These are phyloP conservation scores for Netelia inedita DNA, from an alignment of 2,888 invertebrate species.

Conservation along the genomic window DNA sequence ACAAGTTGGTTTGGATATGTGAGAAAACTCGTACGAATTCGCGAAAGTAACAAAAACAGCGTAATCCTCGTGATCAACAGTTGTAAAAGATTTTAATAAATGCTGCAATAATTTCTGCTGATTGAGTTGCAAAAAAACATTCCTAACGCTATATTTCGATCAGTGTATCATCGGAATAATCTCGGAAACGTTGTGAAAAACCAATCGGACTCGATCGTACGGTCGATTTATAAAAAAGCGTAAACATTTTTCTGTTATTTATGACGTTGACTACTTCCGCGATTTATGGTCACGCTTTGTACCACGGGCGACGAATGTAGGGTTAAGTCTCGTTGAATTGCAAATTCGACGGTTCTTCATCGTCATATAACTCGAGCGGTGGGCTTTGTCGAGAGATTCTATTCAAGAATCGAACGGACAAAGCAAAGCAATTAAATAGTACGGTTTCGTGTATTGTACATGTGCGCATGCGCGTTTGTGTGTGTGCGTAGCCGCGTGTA, in stretches of 20 bases:
- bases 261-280: too few relatives aligned
- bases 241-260: too few relatives aligned
- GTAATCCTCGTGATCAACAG: background rate
- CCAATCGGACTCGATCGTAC: too few relatives aligned
- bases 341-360: constrained; percentile 53
- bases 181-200: too few relatives aligned
- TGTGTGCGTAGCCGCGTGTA: background rate
- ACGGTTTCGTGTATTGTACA: background rate
- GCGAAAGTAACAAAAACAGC: background rate
- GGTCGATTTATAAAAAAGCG: too few relatives aligned
- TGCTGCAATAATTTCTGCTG: too few relatives aligned
- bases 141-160: too few relatives aligned
- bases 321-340: constrained; percentile 41
- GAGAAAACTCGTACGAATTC: background rate
- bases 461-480: background rate
- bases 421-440: constrained; percentile 8
- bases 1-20: background rate
- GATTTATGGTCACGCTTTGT: background rate
- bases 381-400: constrained; percentile 40
- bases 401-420: constrained; percentile 24
- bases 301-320: background rate
- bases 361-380: constrained; percentile 23
- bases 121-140: too few relatives aligned
- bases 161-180: too few relatives aligned
- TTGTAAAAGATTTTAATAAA: too few relatives aligned